These are phyloP conservation scores for Cosmia pyralina DNA, from an alignment of 2,888 invertebrate species.

Conservation along the genomic window DNA sequence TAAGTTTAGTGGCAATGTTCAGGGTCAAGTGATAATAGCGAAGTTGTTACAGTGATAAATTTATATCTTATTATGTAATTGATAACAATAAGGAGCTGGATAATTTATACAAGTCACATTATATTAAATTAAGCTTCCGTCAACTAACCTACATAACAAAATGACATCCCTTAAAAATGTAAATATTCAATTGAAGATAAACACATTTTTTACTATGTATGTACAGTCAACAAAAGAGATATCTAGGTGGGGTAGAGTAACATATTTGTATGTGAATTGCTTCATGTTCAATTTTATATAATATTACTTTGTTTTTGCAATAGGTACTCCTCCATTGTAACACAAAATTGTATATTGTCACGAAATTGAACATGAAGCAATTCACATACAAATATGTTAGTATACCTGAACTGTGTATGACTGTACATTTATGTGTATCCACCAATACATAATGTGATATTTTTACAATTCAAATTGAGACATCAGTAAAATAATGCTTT, in stretches of 20 bases:
- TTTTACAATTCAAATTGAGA: constrained; percentile 2
- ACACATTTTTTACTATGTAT: constrained; percentile 6
- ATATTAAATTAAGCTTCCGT: constrained; percentile 2
- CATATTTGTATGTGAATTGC: too few species aligned
- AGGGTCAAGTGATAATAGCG: constrained; percentile 58
- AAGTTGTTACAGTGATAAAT: constrained; percentile 50
- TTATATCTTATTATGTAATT: constrained; percentile 44
- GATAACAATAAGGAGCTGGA: constrained; percentile 53
- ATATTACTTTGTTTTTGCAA: too few species aligned
- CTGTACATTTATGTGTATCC: constrained; percentile 7
- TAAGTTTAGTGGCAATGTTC: constrained; percentile 38
- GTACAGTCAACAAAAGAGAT: too few species aligned
- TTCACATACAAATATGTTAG: too few species aligned
- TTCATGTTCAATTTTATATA: too few species aligned
- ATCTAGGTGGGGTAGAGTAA: too few species aligned
- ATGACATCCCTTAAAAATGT: constrained; percentile 9
- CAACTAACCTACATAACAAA: constrained; percentile 28
- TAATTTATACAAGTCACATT: constrained; percentile 35
- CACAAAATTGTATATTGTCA: too few species aligned
- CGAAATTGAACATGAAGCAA: too few species aligned
- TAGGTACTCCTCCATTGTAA: too few species aligned
- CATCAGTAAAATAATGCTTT: neutral
- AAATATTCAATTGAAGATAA: constrained; percentile 1
- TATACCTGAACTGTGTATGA: too few species aligned
- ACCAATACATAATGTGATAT: constrained; percentile 22